phyloP scores from a whole-genome alignment of 2,888 invertebrate species.

The Shargacucullia verbasci region DNA sequence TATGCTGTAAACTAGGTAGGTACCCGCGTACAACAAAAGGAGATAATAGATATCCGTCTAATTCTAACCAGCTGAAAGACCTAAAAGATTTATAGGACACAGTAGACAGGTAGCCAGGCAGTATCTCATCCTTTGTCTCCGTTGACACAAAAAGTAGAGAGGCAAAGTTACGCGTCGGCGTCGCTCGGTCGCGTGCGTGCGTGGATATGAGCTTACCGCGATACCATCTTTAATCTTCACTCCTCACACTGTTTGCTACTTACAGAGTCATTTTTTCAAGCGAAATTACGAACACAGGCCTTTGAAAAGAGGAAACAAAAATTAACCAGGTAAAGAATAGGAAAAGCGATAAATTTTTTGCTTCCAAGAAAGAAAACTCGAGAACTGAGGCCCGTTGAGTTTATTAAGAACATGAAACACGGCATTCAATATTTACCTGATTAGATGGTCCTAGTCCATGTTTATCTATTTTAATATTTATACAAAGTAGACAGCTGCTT shows the following conservation, averaged over 20 bases:
- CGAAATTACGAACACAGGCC: conserved; percentile 22
- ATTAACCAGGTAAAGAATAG: conserved; percentile 7
- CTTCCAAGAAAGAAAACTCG: conserved; percentile 2
- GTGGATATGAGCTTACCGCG: conserved; percentile 50
- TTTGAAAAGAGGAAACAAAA: conserved; percentile 27
- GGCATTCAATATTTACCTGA: conserved; percentile 20
- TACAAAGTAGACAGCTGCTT: conserved; percentile 21
- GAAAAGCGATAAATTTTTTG: conserved; percentile 14
- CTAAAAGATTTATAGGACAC: conserved; percentile 54
- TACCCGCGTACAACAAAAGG: conserved; percentile 21
- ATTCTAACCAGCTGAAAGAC: conserved; percentile 39
- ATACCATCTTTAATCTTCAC: conserved; percentile 70
- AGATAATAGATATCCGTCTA: conserved; percentile 44
- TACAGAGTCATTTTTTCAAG: conserved; percentile 24
- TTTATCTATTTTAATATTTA: conserved; percentile 36
- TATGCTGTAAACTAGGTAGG: conserved; percentile 4
- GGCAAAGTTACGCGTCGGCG: conserved; percentile 41
- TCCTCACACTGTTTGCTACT: conserved; percentile 55
- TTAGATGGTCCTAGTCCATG: conserved; percentile 11
- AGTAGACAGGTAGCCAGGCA: conserved; percentile 48
- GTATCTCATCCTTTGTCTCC: conserved; percentile 62
- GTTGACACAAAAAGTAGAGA: conserved; percentile 53
- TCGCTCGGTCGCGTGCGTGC: conserved; percentile 62
- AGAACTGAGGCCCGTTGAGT: conserved; percentile 11
- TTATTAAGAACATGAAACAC: conserved; percentile 12